A percentile compares a stretch with the other conserved stretches of the same genome.
These are phyloP conservation scores for Lagocephalus sceleratus DNA, from an alignment of 2,797 vertebrate genomes.

Conservation along the genomic window DNA sequence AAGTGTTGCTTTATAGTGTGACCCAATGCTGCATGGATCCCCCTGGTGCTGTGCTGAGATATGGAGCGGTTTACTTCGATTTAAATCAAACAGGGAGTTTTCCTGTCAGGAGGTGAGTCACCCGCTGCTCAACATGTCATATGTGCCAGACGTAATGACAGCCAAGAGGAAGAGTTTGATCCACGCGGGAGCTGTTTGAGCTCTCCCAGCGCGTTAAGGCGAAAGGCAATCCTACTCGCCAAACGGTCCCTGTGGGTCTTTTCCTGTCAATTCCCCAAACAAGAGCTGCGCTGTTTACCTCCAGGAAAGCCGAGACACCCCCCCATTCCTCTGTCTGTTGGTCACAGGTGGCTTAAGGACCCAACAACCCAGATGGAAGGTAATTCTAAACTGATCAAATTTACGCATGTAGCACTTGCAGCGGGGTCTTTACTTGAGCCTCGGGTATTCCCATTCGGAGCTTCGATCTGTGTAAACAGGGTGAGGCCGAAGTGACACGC, in stretches of 20 bases:
- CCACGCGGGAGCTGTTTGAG: slow-evolving; percentile 51
- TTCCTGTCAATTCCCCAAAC: slow-evolving; percentile 29
- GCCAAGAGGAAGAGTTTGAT: slow-evolving; percentile 65
- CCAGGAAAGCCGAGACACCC: slow-evolving; percentile 27
- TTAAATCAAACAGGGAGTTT: slow-evolving; percentile 28
- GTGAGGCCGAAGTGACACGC: slow-evolving; percentile 28
- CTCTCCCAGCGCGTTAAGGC: slow-evolving; percentile 48
- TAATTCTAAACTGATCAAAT: slow-evolving; percentile 35
- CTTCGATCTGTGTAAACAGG: slow-evolving; percentile 39
- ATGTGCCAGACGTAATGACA: slow-evolving; percentile 49
- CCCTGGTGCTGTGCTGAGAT: slow-evolving; percentile 1
- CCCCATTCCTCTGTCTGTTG: slow-evolving; percentile 30
- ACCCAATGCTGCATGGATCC: not conserved
- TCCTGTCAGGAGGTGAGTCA: slow-evolving; percentile 27
- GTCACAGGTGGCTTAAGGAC: slow-evolving; percentile 47
- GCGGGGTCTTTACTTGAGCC: slow-evolving; percentile 10
- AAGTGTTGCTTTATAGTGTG: too few relatives aligned
- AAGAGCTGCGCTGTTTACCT: slow-evolving; percentile 44
- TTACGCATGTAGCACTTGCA: slow-evolving; percentile 26
- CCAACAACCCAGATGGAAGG: slow-evolving; percentile 54
- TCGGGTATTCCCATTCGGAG: slow-evolving; percentile 15
- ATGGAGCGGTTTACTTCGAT: slow-evolving; percentile 21
- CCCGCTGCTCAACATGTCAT: slow-evolving; percentile 25
- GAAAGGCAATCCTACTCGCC: slow-evolving; percentile 30
- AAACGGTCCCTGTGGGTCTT: slow-evolving; percentile 27